Base-by-base conservation (phyloP, 2,888 invertebrate genomes). In the Plebejus argus region DNA sequence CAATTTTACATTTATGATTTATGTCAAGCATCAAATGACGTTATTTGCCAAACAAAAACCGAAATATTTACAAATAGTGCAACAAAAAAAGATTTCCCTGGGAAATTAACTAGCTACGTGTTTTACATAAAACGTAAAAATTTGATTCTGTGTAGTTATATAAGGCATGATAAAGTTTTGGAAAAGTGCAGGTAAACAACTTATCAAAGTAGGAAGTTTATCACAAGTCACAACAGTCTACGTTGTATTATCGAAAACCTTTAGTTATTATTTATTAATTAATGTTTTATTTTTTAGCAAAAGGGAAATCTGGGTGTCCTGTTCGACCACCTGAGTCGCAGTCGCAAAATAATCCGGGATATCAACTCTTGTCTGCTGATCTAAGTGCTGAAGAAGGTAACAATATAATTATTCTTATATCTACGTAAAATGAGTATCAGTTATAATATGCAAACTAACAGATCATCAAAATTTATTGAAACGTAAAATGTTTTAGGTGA, bases 121-220 rank as follows among this genome's bases (percentile, higher is more conserved):
- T 74, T 49, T 53, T 49, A 33, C 28, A 1, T 28, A 15, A 66
- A 66, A 15, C 49, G 74, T 28, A 28, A 49, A 28, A 28, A 71
- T 18, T 74, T 23, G 8, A 33, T 8, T 28, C 53, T 74, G 45
- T 74, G 33, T 71, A 76, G 71, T 80, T 76, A 76, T 70, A 23
- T 80, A 79, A 78, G 94, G 93, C 91, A 96, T 96, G 96, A 95
- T 97, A 89, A 96, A 96, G 90, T 97, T 97, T 93, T 96, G 96
- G 96, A 96, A 96, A 91, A 96, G 96, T 91, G 94, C 96, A 93
- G 96, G 96, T 96, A 95, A 84, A 84, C 58, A 77, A 61, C 18
- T 20, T n/a, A 33, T 8, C 49, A 45, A 15, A 33, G 7, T 7
- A 18, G 45, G 23, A 33, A n/a, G 15, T 18, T 56, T 20, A 72